phyloP scores from a whole-genome alignment of 1,140 invertebrate species.

The Acromyrmex echinatior region DNA sequence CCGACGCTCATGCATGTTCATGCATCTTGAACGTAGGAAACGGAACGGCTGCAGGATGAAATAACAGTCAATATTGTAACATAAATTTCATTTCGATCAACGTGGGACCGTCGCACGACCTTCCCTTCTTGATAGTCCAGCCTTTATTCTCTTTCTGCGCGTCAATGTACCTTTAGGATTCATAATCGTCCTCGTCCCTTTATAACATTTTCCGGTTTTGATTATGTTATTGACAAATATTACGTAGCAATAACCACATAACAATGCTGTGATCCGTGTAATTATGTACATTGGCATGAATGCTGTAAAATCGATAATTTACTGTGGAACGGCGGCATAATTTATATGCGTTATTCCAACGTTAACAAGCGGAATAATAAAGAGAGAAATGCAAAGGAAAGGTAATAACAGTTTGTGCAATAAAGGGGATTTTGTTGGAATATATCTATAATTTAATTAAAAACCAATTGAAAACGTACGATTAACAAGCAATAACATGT shows the following conservation, averaged over 20 bases:
- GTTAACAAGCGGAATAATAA: constrained; percentile 56
- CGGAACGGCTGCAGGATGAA: constrained; percentile 24
- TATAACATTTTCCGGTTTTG: background rate
- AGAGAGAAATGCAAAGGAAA: constrained; percentile 55
- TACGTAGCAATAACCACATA: constrained; percentile 17
- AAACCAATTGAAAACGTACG: constrained; percentile 49
- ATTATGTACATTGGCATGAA: constrained; percentile 52
- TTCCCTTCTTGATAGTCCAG: background rate
- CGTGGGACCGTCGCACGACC: constrained; percentile 35
- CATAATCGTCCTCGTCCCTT: background rate
- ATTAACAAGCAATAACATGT: constrained; percentile 55
- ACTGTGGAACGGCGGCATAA: constrained; percentile 52
- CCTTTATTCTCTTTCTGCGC: constrained; percentile 32
- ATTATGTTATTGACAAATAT: constrained; percentile 45
- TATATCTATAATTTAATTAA: constrained; percentile 56
- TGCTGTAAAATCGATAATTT: constrained; percentile 63
- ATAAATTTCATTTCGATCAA: constrained; percentile 72
- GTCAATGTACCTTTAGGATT: background rate
- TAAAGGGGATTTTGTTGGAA: constrained; percentile 28
- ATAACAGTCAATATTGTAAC: constrained; percentile 71
- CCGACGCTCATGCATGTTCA: constrained; percentile 38
- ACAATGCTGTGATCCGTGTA: constrained; percentile 58
- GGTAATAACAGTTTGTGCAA: constrained; percentile 47
- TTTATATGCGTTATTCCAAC: constrained; percentile 53
- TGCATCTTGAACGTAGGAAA: constrained; percentile 29